Evolutionary conservation across 64 coral and sea anemone species (phyloP), one percentile per base, ranked within the genome.

Genomic region (Platygyra sinensis): DNA sequence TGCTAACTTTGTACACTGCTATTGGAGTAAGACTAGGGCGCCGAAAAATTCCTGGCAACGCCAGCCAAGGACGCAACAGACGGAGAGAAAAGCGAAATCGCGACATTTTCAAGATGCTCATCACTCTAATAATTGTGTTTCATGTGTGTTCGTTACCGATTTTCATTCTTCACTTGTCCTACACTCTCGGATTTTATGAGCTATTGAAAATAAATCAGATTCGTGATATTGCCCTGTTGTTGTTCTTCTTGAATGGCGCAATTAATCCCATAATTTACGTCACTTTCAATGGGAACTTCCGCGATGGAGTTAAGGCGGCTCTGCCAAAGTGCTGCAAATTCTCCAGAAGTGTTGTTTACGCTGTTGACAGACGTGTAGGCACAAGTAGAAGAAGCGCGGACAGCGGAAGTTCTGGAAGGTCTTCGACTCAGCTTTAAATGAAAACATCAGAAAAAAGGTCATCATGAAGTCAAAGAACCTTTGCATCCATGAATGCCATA

Each of bases 201-300:
- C 20, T 16, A 16, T 63, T 85, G 0, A 50, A 50, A n/a, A 71
- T n/a, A 51, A 85, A 50, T 14, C 63, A 85, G 9, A 42, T 33
- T 28, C 33, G 63, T 7, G 71, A 71, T 51, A 71, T 28, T 51
- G 81, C 63, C 2, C 18, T 85, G 12, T 12, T 85, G 10, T 25
- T 85, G 33, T 50, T 50, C 10, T 85, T 50, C 31, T 29, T 71
- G 62, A 85, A 71, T 22, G 81, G 62, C 8, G 81, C 42, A 1
- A 72, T 71, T 15, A 85, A 85, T 50, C 81, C 81, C 20, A 71
- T 85, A 2, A 85, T 85, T 51, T 85, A 85, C 67, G 46, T 51
- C 18, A 71, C 18, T 49, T 85, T 85, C 24, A 71, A 85, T 9
- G 30, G n/a, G 22, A 71, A 63, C 33, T 85, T 85, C 20, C 81